phyloP scores from a whole-genome alignment of 2,888 invertebrate genomes.

The Thumatha senex region DNA sequence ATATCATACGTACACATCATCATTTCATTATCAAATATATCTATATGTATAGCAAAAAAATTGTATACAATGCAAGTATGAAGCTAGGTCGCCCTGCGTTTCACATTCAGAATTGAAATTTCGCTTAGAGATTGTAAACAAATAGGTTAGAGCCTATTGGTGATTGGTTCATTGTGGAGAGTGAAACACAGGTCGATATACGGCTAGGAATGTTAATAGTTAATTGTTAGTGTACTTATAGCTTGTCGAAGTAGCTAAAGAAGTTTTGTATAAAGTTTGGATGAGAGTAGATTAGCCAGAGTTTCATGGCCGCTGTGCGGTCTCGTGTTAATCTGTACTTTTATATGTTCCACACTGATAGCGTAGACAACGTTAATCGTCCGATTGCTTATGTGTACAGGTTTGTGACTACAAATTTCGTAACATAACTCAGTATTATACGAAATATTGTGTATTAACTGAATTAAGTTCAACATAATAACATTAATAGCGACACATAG shows the following conservation, averaged over 20 bases:
- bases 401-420: constrained; percentile 5
- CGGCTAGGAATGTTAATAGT: constrained; percentile 51
- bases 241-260: constrained; percentile 67
- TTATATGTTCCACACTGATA: constrained; percentile 27
- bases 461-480: background rate
- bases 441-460: background rate
- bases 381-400: constrained; percentile 29
- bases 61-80: constrained; percentile 45
- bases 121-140: background rate
- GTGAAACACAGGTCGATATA: constrained; percentile 32
- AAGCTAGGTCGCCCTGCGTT: constrained; percentile 11
- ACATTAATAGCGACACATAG: too few species aligned
- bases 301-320: constrained; percentile 43
- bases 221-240: constrained; percentile 66
- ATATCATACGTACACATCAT: constrained; percentile 77
- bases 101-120: constrained; percentile 2
- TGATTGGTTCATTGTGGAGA: constrained; percentile 23
- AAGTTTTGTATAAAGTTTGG: constrained; percentile 55
- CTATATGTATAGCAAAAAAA: constrained; percentile 46
- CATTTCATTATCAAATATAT: constrained; percentile 61
- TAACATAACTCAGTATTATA: background rate
- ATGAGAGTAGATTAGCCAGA: constrained; percentile 37
- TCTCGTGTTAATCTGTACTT: constrained; percentile 29
- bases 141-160: background rate
- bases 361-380: constrained; percentile 38